A percentile compares a stretch with the other conserved stretches of the same genome.
Evolutionary conservation across 2,888 invertebrate species (phyloP).

Genomic region (Salticus scenicus): DNA sequence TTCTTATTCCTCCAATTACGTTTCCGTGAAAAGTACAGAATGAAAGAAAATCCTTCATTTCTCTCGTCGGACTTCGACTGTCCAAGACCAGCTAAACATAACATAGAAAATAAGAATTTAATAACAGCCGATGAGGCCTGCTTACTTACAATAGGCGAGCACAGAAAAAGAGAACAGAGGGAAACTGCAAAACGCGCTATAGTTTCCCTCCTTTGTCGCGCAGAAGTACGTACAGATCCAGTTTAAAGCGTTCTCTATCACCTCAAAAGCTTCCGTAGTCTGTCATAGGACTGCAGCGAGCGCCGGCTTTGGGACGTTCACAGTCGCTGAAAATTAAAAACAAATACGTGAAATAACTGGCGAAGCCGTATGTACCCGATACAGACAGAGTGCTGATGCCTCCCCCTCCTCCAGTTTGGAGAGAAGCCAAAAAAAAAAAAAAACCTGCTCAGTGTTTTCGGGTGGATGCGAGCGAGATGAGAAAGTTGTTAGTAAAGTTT

Average conservation of each 20-base stretch:
- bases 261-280: slow-evolving; percentile 64
- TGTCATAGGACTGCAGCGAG: background rate
- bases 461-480: background rate
- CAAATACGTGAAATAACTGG: background rate
- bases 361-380: background rate
- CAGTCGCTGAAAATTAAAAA: background rate
- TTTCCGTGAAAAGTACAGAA: no score
- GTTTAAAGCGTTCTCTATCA: slow-evolving; percentile 57
- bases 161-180: slow-evolving; percentile 37
- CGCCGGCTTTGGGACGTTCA: background rate
- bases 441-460: background rate
- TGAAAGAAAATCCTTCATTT: no score
- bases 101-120: no score
- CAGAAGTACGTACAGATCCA: slow-evolving; percentile 27
- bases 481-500: slow-evolving; percentile 6
- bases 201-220: background rate
- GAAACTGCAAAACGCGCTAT: slow-evolving; percentile 11
- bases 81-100: no score
- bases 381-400: background rate
- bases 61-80: no score
- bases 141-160: no score
- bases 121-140: no score
- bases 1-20: no score
- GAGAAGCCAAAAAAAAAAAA: background rate
- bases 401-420: background rate